Evolutionary conservation across 2,888 invertebrate species (phyloP), one percentile per base, ranked within the genome.

Genomic region (Antitype chi): DNA sequence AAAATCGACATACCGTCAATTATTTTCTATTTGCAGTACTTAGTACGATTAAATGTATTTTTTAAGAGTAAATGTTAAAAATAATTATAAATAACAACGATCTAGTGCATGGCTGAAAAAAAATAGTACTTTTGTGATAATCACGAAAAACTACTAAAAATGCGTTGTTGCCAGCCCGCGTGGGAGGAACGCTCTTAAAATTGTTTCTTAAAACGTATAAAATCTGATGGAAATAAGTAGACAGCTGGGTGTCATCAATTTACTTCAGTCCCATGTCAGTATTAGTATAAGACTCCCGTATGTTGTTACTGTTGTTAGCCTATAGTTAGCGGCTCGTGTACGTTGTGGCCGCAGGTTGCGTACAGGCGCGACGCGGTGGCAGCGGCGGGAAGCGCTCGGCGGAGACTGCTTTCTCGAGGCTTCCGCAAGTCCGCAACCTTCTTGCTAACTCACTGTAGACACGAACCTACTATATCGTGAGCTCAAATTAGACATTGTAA

Each of bases 331-430:
- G 20, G 43, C 23, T 28, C 28, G 43, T 13, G 38, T 38, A 38
- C 5, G 38, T 38, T 23, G 70, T 23, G 13, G 23, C 15, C 15
- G 52, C 47, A 55, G 55, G 38, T n/a, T 28, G 63, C n/a, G 43
- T n/a, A 17, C 17, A 59, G 25, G 68, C 25, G 38, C 53, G 2
- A 25, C 20, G 20, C 43, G 25, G 28, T 1, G 32, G 11, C 60
- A 32, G 15, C 17, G 17, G 66, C 49, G 55, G 55, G 55, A 66
- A 57, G 25, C 60, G 28, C 43, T 32, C 25, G 32, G n/a, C 23
- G 77, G 69, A 76, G 66, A 59, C 59, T 38, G 47, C 82, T 70
- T 68, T 76, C 76, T 55, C 32, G 28, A 60, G 2, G 25, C 43
- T 49, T 66, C 66, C 43, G 70, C 23, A 32, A 43, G 52, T 57